phyloP scores from a whole-genome alignment of 2,113 vertebrate species.

The Engystomops pustulosus region DNA sequence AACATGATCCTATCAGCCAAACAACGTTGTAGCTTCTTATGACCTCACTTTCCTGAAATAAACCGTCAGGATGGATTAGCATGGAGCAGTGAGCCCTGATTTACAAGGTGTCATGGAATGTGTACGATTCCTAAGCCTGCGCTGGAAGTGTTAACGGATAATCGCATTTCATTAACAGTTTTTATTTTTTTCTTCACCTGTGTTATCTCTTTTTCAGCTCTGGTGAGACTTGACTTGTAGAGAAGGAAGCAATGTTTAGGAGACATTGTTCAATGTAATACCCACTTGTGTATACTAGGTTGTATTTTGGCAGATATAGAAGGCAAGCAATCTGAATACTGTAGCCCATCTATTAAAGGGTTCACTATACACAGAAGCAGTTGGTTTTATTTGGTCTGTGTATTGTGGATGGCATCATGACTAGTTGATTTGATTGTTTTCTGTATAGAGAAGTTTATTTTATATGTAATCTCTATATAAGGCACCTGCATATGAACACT shows the following conservation, averaged over 20 bases:
- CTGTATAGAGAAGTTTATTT: too few relatives aligned
- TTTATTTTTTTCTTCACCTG: background rate
- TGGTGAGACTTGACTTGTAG: background rate
- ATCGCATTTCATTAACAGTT: conserved; percentile 12
- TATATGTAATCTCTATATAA: too few relatives aligned
- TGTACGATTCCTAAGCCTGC: background rate
- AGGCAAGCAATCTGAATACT: too few relatives aligned
- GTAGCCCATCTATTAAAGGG: too few relatives aligned
- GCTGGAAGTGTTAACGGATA: conserved; percentile 19
- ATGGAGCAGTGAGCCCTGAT: background rate
- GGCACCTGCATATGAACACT: too few relatives aligned
- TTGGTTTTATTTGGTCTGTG: too few relatives aligned
- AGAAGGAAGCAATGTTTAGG: background rate
- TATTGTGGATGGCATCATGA: too few relatives aligned
- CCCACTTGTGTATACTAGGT: too few relatives aligned
- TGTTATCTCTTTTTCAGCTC: background rate
- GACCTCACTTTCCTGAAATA: conserved; percentile 53
- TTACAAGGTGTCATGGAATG: conserved; percentile 4
- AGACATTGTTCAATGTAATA: background rate
- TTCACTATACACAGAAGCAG: too few relatives aligned
- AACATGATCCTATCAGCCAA: conserved; percentile 38
- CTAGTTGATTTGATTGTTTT: too few relatives aligned
- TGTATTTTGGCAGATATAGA: too few relatives aligned
- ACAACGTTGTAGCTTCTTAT: background rate
- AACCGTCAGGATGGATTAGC: conserved; percentile 27